Evolutionary conservation across 2,113 vertebrate genomes (phyloP), one percentile per base, ranked within the genome.

Genomic region (Scatophagus argus): DNA sequence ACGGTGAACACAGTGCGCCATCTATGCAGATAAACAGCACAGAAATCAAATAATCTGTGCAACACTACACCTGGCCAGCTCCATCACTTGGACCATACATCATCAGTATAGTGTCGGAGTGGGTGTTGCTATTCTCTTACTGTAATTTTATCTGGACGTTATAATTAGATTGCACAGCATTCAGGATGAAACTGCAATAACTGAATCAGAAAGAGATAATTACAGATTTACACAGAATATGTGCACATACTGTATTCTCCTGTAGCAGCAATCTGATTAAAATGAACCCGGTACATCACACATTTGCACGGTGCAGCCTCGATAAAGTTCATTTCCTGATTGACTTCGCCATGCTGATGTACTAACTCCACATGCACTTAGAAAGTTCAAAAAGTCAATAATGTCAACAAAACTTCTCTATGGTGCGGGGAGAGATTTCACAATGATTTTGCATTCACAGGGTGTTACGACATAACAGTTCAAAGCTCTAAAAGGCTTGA

Each of bases 121-220:
- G 44, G 55, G 11, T 41, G 43, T 60, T 66, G 63, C 13, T 62
- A 32, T 59, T 75, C 41, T 27, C 10, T 43, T 25, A 12, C 31
- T 73, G 51, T 41, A 65, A 75, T 77, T 41, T 29, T 46, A 84
- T 49, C 56, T 56, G 38, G 27, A 52, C 72, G 29, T 72, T 6
- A 7, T 75, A 5, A 86, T 81, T 79, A 65, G 23, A 84, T 66
- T 49, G 56, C 60, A n/a, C 10, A 47, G 66, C 60, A 78, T 73
- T 81, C 62, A 60, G 36, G 41, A 36, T 66, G 8, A 64, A 77
- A 77, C 52, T 52, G 55, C 38, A 64, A 68, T 25, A 63, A 47
- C 38, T 27, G 39, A 43, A 55, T 77, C 34, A 23, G 52, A 25
- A 4, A 5, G 43, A 60, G 31, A 77, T 47, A 51, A 74, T 52